phyloP scores from a whole-genome alignment of 2,888 invertebrate species.

The Drosophila atripex region DNA sequence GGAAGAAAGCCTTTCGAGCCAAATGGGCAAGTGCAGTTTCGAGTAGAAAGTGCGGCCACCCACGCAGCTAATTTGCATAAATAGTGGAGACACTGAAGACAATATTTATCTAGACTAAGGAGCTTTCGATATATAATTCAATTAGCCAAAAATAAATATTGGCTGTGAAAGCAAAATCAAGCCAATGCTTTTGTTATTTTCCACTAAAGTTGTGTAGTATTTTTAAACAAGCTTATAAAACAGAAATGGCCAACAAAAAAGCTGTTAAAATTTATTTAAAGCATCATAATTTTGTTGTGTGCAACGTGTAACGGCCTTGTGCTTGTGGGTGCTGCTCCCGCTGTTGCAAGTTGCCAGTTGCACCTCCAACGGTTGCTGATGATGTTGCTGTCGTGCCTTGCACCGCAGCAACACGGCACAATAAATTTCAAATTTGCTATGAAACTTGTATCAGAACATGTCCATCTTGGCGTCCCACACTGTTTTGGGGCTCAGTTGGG shows the following conservation, averaged over 20 bases:
- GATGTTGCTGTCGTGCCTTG: constrained; percentile 50
- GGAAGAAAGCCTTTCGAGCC: constrained; percentile 42
- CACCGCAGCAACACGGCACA: constrained; percentile 52
- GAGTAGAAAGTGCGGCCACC: constrained; percentile 72
- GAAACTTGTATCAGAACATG: constrained; percentile 77
- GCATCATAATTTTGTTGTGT: neutral
- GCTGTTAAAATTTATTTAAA: neutral
- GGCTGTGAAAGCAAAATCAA: neutral
- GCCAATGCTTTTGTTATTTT: neutral
- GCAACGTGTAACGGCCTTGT: constrained; percentile 3
- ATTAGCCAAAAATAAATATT: neutral
- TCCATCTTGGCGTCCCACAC: constrained; percentile 69
- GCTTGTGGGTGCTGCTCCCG: constrained; percentile 11
- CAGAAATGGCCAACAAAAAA: neutral
- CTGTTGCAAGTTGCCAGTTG: constrained; percentile 12
- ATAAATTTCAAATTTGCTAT: constrained; percentile 79
- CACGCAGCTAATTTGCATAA: constrained; percentile 67
- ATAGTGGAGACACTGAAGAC: constrained; percentile 21
- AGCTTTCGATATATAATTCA: neutral
- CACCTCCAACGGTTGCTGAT: constrained; percentile 35
- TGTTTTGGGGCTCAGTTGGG: constrained; percentile 30
- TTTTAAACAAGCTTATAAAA: neutral
- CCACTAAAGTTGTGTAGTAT: neutral
- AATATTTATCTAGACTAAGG: neutral
- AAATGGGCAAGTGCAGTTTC: constrained; percentile 56